phyloP scores from a whole-genome alignment of 2,888 invertebrate genomes.

The Cartodere bifasciata region DNA sequence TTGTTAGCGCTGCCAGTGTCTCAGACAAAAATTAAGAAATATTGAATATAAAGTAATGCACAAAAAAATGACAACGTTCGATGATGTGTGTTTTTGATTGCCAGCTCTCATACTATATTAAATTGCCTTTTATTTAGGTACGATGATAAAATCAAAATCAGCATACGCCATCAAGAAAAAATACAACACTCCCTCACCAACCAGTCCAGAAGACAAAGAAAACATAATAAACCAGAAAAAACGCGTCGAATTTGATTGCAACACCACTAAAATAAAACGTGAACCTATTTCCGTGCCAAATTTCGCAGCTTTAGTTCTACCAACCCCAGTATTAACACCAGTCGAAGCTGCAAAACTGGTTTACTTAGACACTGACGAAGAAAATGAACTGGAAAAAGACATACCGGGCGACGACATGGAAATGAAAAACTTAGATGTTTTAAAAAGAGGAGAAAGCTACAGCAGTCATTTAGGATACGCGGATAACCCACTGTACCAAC shows the following conservation, averaged over 20 bases:
- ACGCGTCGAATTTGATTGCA: constrained; percentile 30
- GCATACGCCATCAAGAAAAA: constrained; percentile 45
- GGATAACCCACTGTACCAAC: constrained; percentile 38
- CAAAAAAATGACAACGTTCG: too few species aligned
- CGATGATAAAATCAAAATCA: constrained; percentile 44
- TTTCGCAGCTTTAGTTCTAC: constrained; percentile 47
- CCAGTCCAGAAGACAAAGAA: constrained; percentile 24
- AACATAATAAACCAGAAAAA: constrained; percentile 20
- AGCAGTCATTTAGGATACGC: constrained; percentile 40
- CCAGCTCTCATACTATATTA: too few species aligned
- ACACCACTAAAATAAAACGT: constrained; percentile 40
- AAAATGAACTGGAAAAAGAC: constrained; percentile 35
- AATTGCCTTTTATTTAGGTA: constrained; percentile 23
- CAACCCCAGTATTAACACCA: constrained; percentile 53
- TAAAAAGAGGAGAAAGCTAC: constrained; percentile 41
- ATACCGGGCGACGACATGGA: constrained; percentile 14
- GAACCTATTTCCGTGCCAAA: constrained; percentile 66
- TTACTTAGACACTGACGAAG: constrained; percentile 58
- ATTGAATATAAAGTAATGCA: too few species aligned
- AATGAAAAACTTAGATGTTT: constrained; percentile 38
- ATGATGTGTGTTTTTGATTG: too few species aligned
- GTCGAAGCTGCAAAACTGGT: constrained; percentile 55
- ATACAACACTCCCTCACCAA: constrained; percentile 28
- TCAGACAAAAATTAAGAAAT: too few species aligned
- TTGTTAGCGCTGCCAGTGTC: too few species aligned